Base-by-base conservation (phyloP, 2,797 vertebrate genomes). In the Otolemur crassicaudatus region DNA sequence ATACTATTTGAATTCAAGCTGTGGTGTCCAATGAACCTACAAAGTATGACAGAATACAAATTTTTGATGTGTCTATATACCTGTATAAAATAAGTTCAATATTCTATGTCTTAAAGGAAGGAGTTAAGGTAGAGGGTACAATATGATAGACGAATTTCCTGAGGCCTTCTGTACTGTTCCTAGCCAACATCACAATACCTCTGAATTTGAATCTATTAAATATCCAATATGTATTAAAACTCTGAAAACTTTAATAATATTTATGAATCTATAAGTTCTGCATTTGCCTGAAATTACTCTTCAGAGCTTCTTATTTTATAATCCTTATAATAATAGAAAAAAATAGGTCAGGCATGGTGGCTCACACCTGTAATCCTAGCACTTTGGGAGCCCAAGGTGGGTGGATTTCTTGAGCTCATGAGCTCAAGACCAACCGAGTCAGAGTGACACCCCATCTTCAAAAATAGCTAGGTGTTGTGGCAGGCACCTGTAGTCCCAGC, bases 271-370 rank as follows among this genome's bases (percentile, higher is more conserved):
- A 56, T 1, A 58, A 76, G 43, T 82, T 82, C 1, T 49, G 0
- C 7, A 69, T 46, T 72, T 91, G 23, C 19, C 20, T 80, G 4
- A 79, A 75, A 87, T 88, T 49, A 63, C 23, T 85, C 43, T 67
- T 83, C 53, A 92, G 27, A 37, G 3, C 40, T n/a, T 58, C 25
- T 92, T 61, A 46, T 75, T 86, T 79, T 84, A 90, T 61, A 81
- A 61, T 43, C 61, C 92, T 88, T 69, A 58, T 56, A 86, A 40
- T 92, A 92, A 58, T 27, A 85, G 31, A 92, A 87, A 65, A 43
- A 53, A 53, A 49, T 53, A 53, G 49, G 49, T 53, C 49, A 53
- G 49, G 49, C 49, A 53, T 16, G 14, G 49, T 53, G 49, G 49
- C 49, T 53, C 49, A 53, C 49, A 14, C 49, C 49, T 53, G 49